Percentiles rank a stretch among this genome's conserved stretches.
These are phyloP conservation scores for western clawed frog (Xenopus tropicalis) DNA, from an alignment of 2,113 vertebrate genomes.

Conservation along the genomic window DNA sequence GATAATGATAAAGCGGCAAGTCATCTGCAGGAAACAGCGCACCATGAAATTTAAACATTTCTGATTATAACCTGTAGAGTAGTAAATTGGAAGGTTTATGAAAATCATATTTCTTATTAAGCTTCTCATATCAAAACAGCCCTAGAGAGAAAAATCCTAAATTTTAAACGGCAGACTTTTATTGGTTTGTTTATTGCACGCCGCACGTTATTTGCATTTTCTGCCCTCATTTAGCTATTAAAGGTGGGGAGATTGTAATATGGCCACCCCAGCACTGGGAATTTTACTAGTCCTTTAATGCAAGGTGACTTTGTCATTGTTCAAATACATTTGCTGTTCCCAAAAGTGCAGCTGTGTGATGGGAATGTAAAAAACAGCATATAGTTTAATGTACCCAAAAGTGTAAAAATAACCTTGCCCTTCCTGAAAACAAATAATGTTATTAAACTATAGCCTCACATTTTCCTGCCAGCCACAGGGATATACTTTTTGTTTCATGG, in stretches of 20 bases:
- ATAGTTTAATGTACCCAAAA: too few relatives aligned
- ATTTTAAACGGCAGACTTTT: slow-evolving; percentile 29
- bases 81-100: slow-evolving; percentile 43
- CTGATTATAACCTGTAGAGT: slow-evolving; percentile 42
- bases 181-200: slow-evolving; percentile 22
- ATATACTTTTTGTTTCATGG: too few relatives aligned
- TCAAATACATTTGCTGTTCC: background rate
- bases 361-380: background rate
- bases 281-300: background rate
- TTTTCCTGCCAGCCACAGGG: too few relatives aligned
- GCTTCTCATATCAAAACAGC: slow-evolving; percentile 13
- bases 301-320: slow-evolving; percentile 18
- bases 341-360: background rate
- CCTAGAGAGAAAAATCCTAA: slow-evolving; percentile 11
- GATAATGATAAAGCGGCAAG: slow-evolving; percentile 34
- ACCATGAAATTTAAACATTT: slow-evolving; percentile 41
- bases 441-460: too few relatives aligned
- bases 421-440: too few relatives aligned
- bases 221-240: slow-evolving; percentile 4
- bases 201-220: slow-evolving; percentile 6
- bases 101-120: slow-evolving; percentile 43
- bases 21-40: slow-evolving; percentile 1
- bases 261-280: background rate
- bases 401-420: too few relatives aligned
- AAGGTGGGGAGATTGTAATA: background rate